phyloP scores from a whole-genome alignment of 2,797 vertebrate genomes.

The Balearica regulorum region DNA sequence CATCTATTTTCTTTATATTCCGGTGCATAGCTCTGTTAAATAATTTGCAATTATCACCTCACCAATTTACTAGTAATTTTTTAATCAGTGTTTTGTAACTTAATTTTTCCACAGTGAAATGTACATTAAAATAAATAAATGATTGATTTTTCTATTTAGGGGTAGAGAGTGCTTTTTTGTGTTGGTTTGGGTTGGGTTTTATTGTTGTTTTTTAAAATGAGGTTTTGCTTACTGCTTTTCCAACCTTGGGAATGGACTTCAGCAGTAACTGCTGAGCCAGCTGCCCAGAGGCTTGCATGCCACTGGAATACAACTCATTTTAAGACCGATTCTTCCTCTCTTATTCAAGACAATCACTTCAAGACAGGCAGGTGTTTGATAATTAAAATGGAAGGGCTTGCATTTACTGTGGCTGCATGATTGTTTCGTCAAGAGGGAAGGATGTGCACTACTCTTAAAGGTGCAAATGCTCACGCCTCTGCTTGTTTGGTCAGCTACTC shows the following conservation, averaged over 20 bases:
- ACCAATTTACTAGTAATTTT: background rate
- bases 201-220: background rate
- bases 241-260: background rate
- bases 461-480: background rate
- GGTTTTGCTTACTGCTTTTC: background rate
- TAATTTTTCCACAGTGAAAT: background rate
- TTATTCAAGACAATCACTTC: background rate
- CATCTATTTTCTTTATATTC: background rate
- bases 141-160: too few species aligned
- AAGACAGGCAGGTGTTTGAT: background rate
- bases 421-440: background rate
- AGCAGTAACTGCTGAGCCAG: background rate
- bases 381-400: background rate
- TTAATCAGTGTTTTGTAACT: background rate
- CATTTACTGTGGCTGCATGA: background rate
- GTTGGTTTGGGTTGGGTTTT: background rate
- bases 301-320: background rate
- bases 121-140: background rate
- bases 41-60: background rate
- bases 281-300: background rate
- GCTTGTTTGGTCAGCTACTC: background rate
- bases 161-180: background rate
- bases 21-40: background rate
- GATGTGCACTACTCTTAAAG: accelerated
- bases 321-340: background rate